Conservation (phyloP, 53 echinoderm and acorn worm genomes). For the Antedon mediterranea region DNA sequence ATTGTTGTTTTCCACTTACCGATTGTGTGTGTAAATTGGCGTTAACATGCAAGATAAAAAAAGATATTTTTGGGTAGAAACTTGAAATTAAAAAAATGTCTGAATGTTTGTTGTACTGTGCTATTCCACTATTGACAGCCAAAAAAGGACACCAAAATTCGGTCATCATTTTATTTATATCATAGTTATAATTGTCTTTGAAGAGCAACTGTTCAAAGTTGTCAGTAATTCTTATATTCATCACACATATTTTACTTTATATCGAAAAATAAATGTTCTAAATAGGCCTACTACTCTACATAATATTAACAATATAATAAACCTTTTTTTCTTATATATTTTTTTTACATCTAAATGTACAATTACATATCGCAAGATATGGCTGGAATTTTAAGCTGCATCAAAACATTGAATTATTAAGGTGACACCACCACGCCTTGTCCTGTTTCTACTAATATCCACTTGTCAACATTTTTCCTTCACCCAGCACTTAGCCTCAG, state of each 20-base stretch:
- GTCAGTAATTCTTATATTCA: neutral
- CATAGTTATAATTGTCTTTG: neutral
- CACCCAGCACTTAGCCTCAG: too few relatives aligned
- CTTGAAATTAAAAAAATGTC: too few relatives aligned
- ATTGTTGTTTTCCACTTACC: too few relatives aligned
- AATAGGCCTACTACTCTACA: neutral
- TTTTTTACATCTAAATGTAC: neutral
- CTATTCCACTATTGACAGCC: too few relatives aligned
- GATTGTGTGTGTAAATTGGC: too few relatives aligned
- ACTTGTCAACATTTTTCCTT: too few relatives aligned
- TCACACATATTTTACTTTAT: neutral
- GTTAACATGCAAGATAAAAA: too few relatives aligned
- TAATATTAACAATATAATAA: neutral
- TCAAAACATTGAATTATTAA: neutral
- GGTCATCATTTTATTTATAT: neutral
- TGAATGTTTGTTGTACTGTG: too few relatives aligned
- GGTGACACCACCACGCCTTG: too few relatives aligned
- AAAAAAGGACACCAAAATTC: too few relatives aligned
- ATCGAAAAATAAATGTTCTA: slow-evolving; percentile 1
- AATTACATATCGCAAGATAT: neutral
- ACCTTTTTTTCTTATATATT: neutral
- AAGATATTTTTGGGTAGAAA: too few relatives aligned
- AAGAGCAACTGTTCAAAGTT: neutral
- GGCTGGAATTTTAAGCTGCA: neutral
- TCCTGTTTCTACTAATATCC: too few relatives aligned